These are phyloP conservation scores for Isoperla grammatica DNA, from an alignment of 2,888 invertebrate genomes.

Conservation along the genomic window DNA sequence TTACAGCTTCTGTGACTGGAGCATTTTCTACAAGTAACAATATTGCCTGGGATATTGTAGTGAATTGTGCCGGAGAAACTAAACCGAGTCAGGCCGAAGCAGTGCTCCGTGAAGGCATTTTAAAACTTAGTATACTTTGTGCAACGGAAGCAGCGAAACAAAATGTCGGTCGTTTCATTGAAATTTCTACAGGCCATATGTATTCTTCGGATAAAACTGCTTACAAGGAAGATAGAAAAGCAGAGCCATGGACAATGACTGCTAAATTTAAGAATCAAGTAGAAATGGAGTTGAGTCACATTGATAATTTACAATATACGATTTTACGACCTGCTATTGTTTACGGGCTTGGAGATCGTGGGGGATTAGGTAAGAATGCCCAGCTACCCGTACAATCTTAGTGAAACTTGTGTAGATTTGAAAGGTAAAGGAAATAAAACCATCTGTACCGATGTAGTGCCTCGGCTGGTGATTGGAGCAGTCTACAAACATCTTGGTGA, in stretches of 20 bases:
- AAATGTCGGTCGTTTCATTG: slow-evolving; percentile 66
- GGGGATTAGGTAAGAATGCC: slow-evolving; percentile 77
- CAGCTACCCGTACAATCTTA: too few species aligned
- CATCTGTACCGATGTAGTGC: too few species aligned
- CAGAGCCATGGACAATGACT: slow-evolving; percentile 80
- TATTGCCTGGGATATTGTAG: slow-evolving; percentile 64
- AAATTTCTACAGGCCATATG: slow-evolving; percentile 80
- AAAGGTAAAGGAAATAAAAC: too few species aligned
- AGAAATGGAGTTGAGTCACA: slow-evolving; percentile 65
- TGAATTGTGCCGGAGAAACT: slow-evolving; percentile 90
- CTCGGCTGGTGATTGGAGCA: slow-evolving; percentile 78
- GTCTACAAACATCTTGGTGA: slow-evolving; percentile 84
- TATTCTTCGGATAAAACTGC: slow-evolving; percentile 71
- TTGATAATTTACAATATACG: slow-evolving; percentile 67
- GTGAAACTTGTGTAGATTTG: too few species aligned
- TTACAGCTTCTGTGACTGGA: slow-evolving; percentile 71
- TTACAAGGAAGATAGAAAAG: slow-evolving; percentile 66
- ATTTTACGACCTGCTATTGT: slow-evolving; percentile 78
- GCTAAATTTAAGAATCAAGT: slow-evolving; percentile 79
- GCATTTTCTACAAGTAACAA: slow-evolving; percentile 60
- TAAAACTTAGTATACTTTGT: slow-evolving; percentile 76
- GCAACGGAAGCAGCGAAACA: slow-evolving; percentile 67
- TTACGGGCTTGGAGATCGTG: slow-evolving; percentile 79
- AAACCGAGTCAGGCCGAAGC: slow-evolving; percentile 82
- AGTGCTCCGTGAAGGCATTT: slow-evolving; percentile 85